These are phyloP conservation scores for Spermophilus dauricus DNA, from an alignment of 2,113 vertebrate genomes.

Conservation along the genomic window DNA sequence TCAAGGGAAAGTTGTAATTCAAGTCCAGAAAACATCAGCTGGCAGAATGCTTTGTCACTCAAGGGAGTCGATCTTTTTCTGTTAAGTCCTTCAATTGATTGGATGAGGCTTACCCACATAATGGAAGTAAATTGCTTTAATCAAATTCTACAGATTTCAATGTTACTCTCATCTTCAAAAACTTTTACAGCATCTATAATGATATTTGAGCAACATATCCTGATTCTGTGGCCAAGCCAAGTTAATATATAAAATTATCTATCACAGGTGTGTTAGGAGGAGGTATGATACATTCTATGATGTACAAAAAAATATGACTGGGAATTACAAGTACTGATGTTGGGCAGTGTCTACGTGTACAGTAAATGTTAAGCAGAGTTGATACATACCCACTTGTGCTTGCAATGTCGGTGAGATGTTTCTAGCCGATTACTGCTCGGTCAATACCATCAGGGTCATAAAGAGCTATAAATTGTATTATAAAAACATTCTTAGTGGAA, in stretches of 20 bases:
- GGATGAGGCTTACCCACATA: not conserved
- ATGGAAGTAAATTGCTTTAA: not conserved
- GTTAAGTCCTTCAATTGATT: not conserved
- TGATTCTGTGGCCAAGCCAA: no score
- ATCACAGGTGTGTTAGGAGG: no score
- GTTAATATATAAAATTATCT: no score
- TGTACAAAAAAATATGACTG: no score
- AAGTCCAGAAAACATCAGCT: no score
- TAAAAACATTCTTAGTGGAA: no score
- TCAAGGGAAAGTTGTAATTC: no score
- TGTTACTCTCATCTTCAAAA: no score
- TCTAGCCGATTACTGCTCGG: not conserved
- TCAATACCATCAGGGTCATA: not conserved
- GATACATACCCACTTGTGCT: not conserved
- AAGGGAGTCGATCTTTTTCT: not conserved
- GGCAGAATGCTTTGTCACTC: not conserved
- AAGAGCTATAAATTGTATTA: no score
- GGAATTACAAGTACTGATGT: not conserved
- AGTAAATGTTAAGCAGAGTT: not conserved
- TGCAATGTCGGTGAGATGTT: not conserved
- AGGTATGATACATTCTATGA: no score
- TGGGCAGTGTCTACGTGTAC: not conserved
- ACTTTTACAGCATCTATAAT: no score
- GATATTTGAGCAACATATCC: no score
- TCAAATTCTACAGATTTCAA: not conserved